Conservation (phyloP, 2,888 invertebrate genomes). For the Machimus atricapillus region DNA sequence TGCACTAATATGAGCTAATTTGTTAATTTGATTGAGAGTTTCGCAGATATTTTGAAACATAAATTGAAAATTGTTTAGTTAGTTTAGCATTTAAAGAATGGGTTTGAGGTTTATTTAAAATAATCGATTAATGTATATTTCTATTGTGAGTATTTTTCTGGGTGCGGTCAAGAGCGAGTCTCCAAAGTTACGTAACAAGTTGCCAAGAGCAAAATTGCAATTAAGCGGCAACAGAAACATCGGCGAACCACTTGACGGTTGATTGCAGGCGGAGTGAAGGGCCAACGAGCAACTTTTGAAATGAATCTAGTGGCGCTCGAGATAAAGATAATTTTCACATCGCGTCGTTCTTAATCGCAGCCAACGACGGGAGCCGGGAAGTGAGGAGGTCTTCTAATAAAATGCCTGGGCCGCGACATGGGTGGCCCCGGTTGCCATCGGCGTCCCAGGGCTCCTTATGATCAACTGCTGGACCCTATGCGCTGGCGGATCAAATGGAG, state of each 20-base stretch:
- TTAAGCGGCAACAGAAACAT: not conserved
- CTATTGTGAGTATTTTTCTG: not conserved
- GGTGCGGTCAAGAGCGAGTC: not conserved
- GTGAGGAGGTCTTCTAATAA: not conserved
- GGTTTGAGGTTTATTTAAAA: too few species aligned
- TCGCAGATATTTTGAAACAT: too few species aligned
- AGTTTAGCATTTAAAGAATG: not conserved
- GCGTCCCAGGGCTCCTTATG: not conserved
- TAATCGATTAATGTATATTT: not conserved
- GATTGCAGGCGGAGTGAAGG: not conserved
- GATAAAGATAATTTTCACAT: slow-evolving; percentile 15
- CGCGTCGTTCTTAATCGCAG: not conserved
- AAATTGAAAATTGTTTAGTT: not conserved
- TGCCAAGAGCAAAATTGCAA: not conserved
- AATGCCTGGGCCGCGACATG: not conserved
- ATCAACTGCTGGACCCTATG: not conserved
- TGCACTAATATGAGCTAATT: too few species aligned
- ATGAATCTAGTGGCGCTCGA: slow-evolving; percentile 28
- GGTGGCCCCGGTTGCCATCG: slow-evolving; percentile 6
- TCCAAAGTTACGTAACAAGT: not conserved
- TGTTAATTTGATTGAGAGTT: too few species aligned
- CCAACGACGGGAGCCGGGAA: not conserved
- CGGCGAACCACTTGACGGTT: not conserved
- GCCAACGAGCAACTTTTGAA: slow-evolving; percentile 12
- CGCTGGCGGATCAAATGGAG: not conserved